These are phyloP conservation scores for Drosophila peninsularis DNA, from an alignment of 2,888 invertebrate genomes.

Conservation along the genomic window DNA sequence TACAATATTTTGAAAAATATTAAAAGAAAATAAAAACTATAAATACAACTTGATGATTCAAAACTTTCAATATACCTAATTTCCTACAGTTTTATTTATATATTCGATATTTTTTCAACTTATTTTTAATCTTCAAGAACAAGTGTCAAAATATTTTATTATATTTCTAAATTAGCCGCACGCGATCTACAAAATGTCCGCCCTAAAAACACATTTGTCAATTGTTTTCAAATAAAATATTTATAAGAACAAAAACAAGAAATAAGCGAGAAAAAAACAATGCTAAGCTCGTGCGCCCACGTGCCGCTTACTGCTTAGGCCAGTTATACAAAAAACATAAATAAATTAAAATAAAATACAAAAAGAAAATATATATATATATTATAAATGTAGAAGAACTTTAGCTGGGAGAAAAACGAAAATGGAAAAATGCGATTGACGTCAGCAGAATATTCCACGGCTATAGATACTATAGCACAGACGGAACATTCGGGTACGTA, in stretches of 20 bases:
- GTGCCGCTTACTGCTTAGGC: slow-evolving; percentile 56
- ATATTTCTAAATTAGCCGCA: slow-evolving; percentile 5
- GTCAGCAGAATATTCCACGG: slow-evolving; percentile 77
- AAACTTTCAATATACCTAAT: background rate
- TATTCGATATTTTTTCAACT: background rate
- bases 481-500: slow-evolving; percentile 6
- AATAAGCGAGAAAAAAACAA: slow-evolving; percentile 2
- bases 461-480: slow-evolving; percentile 43
- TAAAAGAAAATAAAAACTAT: background rate
- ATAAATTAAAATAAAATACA: slow-evolving; percentile 41
- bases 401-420: slow-evolving; percentile 70
- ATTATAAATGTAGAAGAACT: slow-evolving; percentile 52
- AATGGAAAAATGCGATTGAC: slow-evolving; percentile 79
- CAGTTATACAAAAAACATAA: slow-evolving; percentile 16
- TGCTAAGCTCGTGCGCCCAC: slow-evolving; percentile 62
- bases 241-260: slow-evolving; percentile 30
- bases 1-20: too few relatives aligned
- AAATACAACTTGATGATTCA: background rate
- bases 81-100: background rate
- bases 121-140: slow-evolving; percentile 5
- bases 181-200: background rate
- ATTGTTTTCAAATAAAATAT: slow-evolving; percentile 57
- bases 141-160: slow-evolving; percentile 2
- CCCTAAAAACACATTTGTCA: background rate
- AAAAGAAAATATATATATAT: slow-evolving; percentile 36